Percentiles rank a stretch among this genome's conserved stretches.
phyloP scores from a whole-genome alignment of 2,113 vertebrate species.

The Podarcis muralis region DNA sequence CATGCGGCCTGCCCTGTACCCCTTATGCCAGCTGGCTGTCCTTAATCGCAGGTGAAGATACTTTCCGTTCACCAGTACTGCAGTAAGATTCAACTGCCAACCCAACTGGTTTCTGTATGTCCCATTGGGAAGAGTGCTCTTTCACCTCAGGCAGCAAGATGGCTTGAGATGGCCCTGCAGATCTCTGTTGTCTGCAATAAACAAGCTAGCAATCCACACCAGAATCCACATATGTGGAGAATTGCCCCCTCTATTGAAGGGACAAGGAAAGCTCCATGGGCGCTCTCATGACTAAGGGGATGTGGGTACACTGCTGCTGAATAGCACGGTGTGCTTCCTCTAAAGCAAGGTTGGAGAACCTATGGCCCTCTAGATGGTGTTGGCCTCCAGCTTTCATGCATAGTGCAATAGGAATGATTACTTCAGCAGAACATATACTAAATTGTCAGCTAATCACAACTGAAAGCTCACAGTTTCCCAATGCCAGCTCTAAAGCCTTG shows the following conservation, averaged over 20 bases:
- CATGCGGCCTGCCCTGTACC: too few species aligned
- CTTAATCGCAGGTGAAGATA: too few species aligned
- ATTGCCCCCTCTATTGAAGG: background rate
- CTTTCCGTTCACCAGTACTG: too few species aligned
- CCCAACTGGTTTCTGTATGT: too few species aligned
- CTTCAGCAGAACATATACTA: too few species aligned
- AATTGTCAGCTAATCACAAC: background rate
- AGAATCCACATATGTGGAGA: background rate
- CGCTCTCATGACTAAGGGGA: background rate
- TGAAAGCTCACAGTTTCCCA: background rate
- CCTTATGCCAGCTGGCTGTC: too few species aligned
- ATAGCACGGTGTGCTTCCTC: background rate
- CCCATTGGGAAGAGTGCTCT: too few species aligned
- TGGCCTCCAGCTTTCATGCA: background rate
- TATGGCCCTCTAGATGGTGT: background rate
- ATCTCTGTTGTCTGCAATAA: background rate
- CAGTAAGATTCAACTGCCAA: too few species aligned
- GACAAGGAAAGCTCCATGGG: background rate
- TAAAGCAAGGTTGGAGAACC: background rate
- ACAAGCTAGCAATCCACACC: too few species aligned
- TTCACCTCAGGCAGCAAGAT: too few species aligned
- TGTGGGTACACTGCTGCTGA: background rate
- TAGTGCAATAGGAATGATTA: background rate
- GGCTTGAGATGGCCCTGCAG: background rate
- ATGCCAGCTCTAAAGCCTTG: background rate